Conservation (phyloP, 2,113 vertebrate genomes). For the Lota lota region DNA sequence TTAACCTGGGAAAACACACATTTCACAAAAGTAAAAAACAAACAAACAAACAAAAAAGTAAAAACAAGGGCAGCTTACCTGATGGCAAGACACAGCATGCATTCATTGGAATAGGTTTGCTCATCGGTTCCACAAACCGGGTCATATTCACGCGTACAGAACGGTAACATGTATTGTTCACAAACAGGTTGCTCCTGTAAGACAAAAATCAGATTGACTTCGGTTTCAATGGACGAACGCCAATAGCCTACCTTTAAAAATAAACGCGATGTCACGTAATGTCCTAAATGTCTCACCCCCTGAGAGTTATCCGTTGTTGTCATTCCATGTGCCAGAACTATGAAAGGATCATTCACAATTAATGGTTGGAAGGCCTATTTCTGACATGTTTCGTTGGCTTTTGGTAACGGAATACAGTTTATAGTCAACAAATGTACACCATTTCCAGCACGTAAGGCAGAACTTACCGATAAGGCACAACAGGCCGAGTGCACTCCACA, state of each 20-base stretch:
- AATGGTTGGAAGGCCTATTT: too few species aligned
- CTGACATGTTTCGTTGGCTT: too few species aligned
- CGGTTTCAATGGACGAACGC: not conserved
- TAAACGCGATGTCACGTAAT: too few species aligned
- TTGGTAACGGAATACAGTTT: too few species aligned
- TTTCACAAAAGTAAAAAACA: not conserved
- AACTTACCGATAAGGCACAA: not conserved
- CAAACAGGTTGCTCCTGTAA: slow-evolving; percentile 23
- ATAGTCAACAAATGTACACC: not conserved
- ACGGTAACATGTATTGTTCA: accelerated
- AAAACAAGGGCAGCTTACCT: slow-evolving; percentile 29
- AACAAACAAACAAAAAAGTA: not conserved
- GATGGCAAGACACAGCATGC: slow-evolving; percentile 25
- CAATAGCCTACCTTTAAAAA: not conserved
- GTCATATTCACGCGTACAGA: slow-evolving; percentile 5
- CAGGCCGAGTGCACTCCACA: not conserved
- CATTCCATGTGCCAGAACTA: too few species aligned
- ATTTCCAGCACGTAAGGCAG: not conserved
- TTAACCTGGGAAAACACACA: not conserved
- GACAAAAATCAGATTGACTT: not conserved
- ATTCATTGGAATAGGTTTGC: slow-evolving; percentile 34
- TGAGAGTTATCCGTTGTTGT: too few species aligned
- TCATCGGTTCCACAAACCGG: slow-evolving; percentile 44
- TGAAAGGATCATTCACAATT: too few species aligned
- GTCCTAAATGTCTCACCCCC: too few species aligned